phyloP scores from a whole-genome alignment of 2,888 invertebrate genomes.

The Leucophenga montana region DNA sequence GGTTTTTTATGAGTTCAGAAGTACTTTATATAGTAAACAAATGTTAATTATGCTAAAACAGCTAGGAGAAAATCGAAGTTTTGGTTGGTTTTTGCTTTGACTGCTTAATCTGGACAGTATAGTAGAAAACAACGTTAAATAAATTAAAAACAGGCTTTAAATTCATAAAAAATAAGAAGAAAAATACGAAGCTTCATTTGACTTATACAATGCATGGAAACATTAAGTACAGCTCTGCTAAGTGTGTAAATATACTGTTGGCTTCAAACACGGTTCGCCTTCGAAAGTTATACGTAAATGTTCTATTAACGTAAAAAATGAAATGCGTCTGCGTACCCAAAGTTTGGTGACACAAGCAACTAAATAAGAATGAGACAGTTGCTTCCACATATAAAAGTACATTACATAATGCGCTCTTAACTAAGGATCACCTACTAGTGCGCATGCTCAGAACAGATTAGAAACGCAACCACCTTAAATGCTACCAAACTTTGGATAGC shows the following conservation, averaged over 20 bases:
- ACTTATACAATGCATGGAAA: too few relatives aligned
- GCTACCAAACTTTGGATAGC: constrained; percentile 67
- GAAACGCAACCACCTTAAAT: constrained; percentile 24
- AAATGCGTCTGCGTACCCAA: constrained; percentile 61
- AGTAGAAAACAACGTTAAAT: not conserved
- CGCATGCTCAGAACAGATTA: not conserved
- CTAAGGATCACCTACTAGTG: too few relatives aligned
- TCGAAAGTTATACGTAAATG: too few relatives aligned
- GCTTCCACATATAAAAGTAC: too few relatives aligned
- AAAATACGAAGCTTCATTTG: not conserved
- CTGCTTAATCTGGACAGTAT: too few relatives aligned
- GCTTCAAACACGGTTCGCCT: not conserved
- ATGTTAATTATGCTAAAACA: not conserved
- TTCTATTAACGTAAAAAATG: constrained; percentile 45
- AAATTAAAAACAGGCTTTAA: not conserved
- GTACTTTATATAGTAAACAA: not conserved
- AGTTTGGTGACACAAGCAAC: constrained; percentile 56
- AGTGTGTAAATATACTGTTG: not conserved
- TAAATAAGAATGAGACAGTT: constrained; percentile 18
- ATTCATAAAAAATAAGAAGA: not conserved
- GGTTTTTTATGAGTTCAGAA: not conserved
- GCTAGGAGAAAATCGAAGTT: not conserved
- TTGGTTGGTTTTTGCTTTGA: constrained; percentile 30
- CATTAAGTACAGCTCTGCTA: not conserved
- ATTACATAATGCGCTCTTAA: too few relatives aligned